Evolutionary conservation across 1,140 invertebrate genomes (phyloP).

Genomic region (Caerostris darwini): DNA sequence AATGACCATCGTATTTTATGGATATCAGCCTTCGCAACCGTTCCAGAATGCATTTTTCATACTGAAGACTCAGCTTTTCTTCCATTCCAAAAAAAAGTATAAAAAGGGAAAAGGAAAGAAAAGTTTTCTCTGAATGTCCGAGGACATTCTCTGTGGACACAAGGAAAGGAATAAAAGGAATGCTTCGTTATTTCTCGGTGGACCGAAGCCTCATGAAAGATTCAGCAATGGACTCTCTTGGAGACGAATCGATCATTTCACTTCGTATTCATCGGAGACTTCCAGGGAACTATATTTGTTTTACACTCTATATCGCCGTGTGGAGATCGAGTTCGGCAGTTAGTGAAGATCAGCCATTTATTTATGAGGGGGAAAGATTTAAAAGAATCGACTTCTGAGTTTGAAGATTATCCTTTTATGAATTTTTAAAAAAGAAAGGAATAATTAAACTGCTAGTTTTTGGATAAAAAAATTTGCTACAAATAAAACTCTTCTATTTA

Average conservation of each 20-base stretch:
- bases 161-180: not conserved
- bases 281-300: not conserved
- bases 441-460: no score
- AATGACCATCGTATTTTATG: slow-evolving; percentile 28
- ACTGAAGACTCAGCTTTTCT: not conserved
- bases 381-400: not conserved
- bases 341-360: not conserved
- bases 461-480: no score
- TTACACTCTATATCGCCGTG: not conserved
- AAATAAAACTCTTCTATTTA: no score
- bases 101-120: not conserved
- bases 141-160: not conserved
- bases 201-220: slow-evolving; percentile 7
- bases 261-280: slow-evolving; percentile 4
- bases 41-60: slow-evolving; percentile 25
- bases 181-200: slow-evolving; percentile 34
- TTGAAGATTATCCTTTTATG: not conserved
- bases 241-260: not conserved
- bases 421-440: no score
- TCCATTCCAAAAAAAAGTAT: not conserved
- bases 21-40: not conserved
- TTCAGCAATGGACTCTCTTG: not conserved
- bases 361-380: not conserved
- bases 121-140: not conserved
- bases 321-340: not conserved